A percentile compares a stretch with the other conserved stretches of the same genome.
Evolutionary conservation across 1,140 invertebrate genomes (phyloP).

Genomic region (Asobara japonica): DNA sequence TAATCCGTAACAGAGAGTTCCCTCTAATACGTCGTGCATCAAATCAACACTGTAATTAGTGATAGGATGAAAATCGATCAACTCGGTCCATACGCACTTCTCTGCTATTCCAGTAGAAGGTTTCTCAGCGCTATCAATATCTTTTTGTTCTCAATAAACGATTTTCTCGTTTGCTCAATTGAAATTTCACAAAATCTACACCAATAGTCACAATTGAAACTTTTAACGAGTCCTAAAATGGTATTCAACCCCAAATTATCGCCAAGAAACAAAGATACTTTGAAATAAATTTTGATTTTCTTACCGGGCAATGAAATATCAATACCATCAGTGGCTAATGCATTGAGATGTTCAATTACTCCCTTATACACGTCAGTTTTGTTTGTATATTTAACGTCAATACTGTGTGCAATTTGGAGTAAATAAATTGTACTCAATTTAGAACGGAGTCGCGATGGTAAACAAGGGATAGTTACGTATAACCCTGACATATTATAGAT

Average conservation of each 20-base stretch:
- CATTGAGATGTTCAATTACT: not conserved
- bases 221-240: not conserved
- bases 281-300: not conserved
- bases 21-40: constrained; percentile 46
- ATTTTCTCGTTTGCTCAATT: not conserved
- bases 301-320: not conserved
- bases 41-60: constrained; percentile 42
- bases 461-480: constrained; percentile 36
- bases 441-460: constrained; percentile 34
- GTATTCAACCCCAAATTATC: not conserved
- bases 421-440: constrained; percentile 39
- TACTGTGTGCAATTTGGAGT: constrained; percentile 34
- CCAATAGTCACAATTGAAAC: not conserved
- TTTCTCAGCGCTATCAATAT: not conserved
- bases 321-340: not conserved
- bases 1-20: constrained; percentile 39
- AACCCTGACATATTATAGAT: constrained; percentile 37
- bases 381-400: not conserved
- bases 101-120: constrained; percentile 36
- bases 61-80: constrained; percentile 40
- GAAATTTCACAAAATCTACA: constrained; percentile 13
- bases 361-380: not conserved
- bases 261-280: not conserved
- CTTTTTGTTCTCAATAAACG: not conserved
- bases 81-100: constrained; percentile 38